Percentiles rank a stretch among this genome's conserved stretches.
These are phyloP conservation scores for Trialeurodes vaporariorum DNA, from an alignment of 1,140 invertebrate species.

Conservation along the genomic window DNA sequence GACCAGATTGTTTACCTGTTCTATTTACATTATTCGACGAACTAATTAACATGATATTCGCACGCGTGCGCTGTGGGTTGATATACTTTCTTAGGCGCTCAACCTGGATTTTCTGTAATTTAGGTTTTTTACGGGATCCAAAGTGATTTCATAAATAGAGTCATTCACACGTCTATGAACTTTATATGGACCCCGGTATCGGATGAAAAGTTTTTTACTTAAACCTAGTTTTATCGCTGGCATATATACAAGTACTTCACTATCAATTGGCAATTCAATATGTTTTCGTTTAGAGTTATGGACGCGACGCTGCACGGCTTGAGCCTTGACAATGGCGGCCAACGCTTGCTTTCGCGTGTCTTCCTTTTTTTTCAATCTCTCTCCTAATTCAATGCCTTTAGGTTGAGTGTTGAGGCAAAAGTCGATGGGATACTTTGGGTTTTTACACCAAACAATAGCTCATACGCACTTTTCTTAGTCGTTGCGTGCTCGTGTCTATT, in stretches of 20 bases:
- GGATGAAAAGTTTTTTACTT: background rate
- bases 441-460: background rate
- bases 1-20: too few species aligned
- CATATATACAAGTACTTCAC: background rate
- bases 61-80: too few species aligned
- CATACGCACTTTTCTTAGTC: background rate
- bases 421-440: background rate
- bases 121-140: background rate
- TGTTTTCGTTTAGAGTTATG: background rate
- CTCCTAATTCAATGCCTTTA: background rate
- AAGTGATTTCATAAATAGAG: background rate
- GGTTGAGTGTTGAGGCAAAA: background rate
- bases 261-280: background rate
- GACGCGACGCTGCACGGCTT: background rate
- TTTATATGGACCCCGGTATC: background rate
- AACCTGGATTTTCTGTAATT: too few species aligned
- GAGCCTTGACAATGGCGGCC: background rate
- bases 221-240: background rate
- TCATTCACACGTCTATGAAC: background rate
- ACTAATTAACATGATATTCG: too few species aligned
- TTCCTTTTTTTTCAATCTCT: background rate
- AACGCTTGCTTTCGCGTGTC: background rate
- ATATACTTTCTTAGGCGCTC: too few species aligned
- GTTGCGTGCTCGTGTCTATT: background rate
- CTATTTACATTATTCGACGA: too few species aligned